Evolutionary conservation across 2,888 invertebrate genomes (phyloP), one percentile per base, ranked within the genome.

Genomic region (Alsophila aescularia): DNA sequence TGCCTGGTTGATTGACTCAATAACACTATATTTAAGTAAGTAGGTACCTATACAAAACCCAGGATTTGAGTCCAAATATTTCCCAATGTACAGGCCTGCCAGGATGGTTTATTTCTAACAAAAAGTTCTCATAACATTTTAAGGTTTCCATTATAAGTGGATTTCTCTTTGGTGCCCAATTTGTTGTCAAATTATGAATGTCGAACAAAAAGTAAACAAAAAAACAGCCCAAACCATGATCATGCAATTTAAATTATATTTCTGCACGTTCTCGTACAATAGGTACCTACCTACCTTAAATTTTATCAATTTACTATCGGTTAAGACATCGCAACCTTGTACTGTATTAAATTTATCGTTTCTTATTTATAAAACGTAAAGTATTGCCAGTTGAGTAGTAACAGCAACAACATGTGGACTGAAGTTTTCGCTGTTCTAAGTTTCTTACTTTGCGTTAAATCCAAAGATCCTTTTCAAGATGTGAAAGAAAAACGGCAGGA

Each of bases 401-500:
- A 45, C 48, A 31, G 31, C 14, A 21, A 51, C 2, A 16, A 83
- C 8, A 24, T 83, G 83, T 77, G 72, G 76, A 64, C 66, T 47
- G 48, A 31, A 15, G 9, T 65, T 36, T 39, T 69, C 27, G 37
- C 73, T 56, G 49, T 63, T 47, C 49, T 73, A 2, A 31, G 70
- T 34, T 39, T 64, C 2, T 49, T 49, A 14, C 15, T 62, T 2
- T 8, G 65, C 16, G 36, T 66, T 35, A 52, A 44, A 18, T 58
- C 58, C 7, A 62, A 27, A 27, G 16, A 16, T 14, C 44, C 2
- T 8, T 6, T 51, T 12, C 31, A 81, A 57, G 60, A 63, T 53
- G 64, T 77, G 10, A 49, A 75, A 8, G 51, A 72, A 40, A 66
- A 83, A 58, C 86, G 94, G 51, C 72, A 82, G n/a, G 52, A 79